Conservation (phyloP, 64 coral and sea anemone genomes). For the Pocillopora damicornis region DNA sequence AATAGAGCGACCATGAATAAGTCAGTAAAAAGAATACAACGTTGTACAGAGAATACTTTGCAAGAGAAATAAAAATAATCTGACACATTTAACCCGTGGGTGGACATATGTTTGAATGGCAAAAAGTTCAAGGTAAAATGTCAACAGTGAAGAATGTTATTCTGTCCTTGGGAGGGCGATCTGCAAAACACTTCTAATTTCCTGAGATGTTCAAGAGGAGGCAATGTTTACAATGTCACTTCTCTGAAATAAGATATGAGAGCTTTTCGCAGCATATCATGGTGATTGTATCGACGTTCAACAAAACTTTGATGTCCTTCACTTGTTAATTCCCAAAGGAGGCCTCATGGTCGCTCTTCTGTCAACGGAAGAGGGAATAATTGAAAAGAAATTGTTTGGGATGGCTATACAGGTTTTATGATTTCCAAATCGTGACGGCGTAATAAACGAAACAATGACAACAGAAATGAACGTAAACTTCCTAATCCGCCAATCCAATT, state of each 20-base stretch:
- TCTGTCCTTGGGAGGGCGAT: conserved; percentile 27
- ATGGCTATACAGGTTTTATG: neutral
- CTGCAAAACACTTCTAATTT: conserved; percentile 23
- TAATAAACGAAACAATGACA: conserved; percentile 63
- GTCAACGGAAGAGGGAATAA: conserved; percentile 5
- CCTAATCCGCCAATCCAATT: conserved; percentile 83
- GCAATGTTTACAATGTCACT: conserved; percentile 43
- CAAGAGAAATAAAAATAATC: neutral
- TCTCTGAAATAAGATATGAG: conserved; percentile 41
- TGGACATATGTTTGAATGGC: neutral
- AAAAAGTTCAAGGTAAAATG: conserved; percentile 8
- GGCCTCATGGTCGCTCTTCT: neutral
- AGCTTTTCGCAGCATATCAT: conserved; percentile 25
- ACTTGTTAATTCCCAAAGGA: neutral
- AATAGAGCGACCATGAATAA: conserved; percentile 1
- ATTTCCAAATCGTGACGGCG: conserved; percentile 51
- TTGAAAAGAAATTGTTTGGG: conserved; percentile 12
- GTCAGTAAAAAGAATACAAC: neutral
- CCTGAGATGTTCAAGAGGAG: conserved; percentile 29
- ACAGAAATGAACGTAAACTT: conserved; percentile 64
- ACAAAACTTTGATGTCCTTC: neutral
- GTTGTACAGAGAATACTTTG: neutral
- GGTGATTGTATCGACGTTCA: neutral
- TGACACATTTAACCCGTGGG: neutral
- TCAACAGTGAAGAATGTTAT: conserved; percentile 1